Conservation (phyloP, 2,113 vertebrate species). For the Rostratula benghalensis region DNA sequence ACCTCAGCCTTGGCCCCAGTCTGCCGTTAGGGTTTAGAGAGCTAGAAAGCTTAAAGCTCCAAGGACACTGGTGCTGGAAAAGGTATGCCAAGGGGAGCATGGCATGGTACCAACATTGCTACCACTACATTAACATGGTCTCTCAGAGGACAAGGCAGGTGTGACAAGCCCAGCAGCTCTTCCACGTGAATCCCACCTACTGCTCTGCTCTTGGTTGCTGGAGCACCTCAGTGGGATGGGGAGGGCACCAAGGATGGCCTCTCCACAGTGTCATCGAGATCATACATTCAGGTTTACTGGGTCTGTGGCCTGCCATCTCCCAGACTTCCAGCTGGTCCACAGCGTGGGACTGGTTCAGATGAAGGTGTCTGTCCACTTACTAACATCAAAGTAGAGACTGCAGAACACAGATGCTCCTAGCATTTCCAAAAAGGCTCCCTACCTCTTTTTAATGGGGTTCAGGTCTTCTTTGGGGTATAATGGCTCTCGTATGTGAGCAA, state of each 20-base stretch:
- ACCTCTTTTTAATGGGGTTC: background rate
- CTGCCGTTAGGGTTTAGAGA: background rate
- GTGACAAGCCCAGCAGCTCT: background rate
- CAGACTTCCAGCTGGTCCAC: background rate
- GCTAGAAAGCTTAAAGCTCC: background rate
- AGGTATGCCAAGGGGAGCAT: background rate
- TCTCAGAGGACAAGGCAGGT: background rate
- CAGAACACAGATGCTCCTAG: background rate
- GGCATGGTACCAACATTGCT: accelerated
- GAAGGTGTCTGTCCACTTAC: background rate
- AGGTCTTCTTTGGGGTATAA: background rate
- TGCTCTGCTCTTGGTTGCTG: background rate
- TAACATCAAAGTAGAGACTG: background rate
- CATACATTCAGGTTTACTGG: accelerated
- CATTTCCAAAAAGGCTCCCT: background rate
- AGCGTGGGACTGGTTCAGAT: background rate
- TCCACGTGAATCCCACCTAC: accelerated
- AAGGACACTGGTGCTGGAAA: background rate
- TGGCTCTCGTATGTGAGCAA: background rate
- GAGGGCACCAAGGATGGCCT: background rate
- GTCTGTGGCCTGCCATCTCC: background rate
- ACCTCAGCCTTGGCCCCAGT: background rate
- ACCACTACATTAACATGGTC: background rate
- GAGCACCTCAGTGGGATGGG: background rate
- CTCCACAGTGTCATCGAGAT: background rate